Base-by-base conservation (phyloP, 2,797 vertebrate species). In the Aeoliscus strigatus region DNA sequence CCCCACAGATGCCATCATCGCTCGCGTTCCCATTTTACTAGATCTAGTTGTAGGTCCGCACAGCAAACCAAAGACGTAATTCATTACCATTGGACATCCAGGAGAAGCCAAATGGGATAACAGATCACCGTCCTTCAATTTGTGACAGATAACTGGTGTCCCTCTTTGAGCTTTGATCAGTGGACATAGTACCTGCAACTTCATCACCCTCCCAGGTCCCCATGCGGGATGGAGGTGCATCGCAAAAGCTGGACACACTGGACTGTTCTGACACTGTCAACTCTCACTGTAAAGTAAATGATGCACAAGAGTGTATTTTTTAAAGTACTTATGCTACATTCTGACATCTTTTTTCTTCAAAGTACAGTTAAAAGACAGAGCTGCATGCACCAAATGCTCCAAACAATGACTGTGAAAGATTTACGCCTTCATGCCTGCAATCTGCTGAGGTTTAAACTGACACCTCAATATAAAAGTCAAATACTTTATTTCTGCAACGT, bases 1-100 rank as follows among this genome's bases (percentile, higher is more conserved):
- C 86, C 39, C 77, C 86, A 45, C 70, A 66, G 49, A 73, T 55
- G 55, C 47, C 65, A 61, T 61, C 58, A 41, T 18, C 28, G 21
- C 49, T 62, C 24, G 2, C 13, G 14, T 62, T 40, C 60, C 47
- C 46, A 60, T 60, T 51, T 52, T 74, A 64, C 27, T 75, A 76
- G 65, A 14, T 30, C 11, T 26, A 6, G 45, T 38, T 42, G 14
- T 27, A 79, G 70, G 74, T 71, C 80, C 73, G 36, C 52, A 45
- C 12, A 49, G 32, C 38, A 59, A 66, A 42, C 63, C 69, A 41
- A 3, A 14, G 8, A 5, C 11, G 8, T 14, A 11, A 2, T n/a
- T n/a, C n/a, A n/a, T n/a, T n/a, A n/a, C n/a, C n/a, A n/a, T n/a
- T n/a, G 27, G 27, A 53, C 38, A 53, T 34, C 5, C 26, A 39